Base-by-base conservation (phyloP, 2,113 vertebrate genomes). In the Centropus unirufus region DNA sequence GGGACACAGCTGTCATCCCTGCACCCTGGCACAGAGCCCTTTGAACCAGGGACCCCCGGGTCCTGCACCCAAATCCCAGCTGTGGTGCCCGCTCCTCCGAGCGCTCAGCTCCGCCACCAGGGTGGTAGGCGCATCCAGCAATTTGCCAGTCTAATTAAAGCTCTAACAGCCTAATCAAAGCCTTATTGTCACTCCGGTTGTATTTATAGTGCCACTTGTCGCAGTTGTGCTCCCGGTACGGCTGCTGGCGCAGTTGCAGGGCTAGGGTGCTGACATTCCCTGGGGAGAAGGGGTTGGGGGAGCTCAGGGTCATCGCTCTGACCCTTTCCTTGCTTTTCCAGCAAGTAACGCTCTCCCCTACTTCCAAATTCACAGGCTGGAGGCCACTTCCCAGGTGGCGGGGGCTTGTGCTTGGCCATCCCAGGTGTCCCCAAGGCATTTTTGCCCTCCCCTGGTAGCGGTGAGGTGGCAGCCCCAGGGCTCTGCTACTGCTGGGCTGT, bases 71-170 rank as follows among this genome's bases (percentile, higher is more conserved):
- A 83, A 74, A 83, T 52, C 57, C 12, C 47, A 5, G 16, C 58
- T 74, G 68, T 0, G 0, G 39, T 47, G 74, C 70, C 34, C 2
- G 0, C 61, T 90, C 68, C 67, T 90, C 1, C 1, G 0, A 87
- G 54, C 36, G 14, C 76, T 29, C 57, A 81, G 57, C 51, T 92
- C 29, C 47, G 70, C 27, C 91, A 67, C 34, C 62, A 2, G 16
- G 30, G 34, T 74, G 75, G 63, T 27, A 62, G 72, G 83, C 83
- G 0, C 29, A 89, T 91, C 32, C 74, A 68, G 89, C 23, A 1
- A 91, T 95, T 90, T 95, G 69, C 78, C 72, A 42, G 92, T 29
- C 3, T 83, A 83, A 94, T 95, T 97, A 75, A 93, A 95, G 49
- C 44, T 80, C 90, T 67, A 92, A 78, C 42, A 89, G 64, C 68